Conservation (phyloP, 2,797 vertebrate genomes). For the Acanthurus leucopareius region DNA sequence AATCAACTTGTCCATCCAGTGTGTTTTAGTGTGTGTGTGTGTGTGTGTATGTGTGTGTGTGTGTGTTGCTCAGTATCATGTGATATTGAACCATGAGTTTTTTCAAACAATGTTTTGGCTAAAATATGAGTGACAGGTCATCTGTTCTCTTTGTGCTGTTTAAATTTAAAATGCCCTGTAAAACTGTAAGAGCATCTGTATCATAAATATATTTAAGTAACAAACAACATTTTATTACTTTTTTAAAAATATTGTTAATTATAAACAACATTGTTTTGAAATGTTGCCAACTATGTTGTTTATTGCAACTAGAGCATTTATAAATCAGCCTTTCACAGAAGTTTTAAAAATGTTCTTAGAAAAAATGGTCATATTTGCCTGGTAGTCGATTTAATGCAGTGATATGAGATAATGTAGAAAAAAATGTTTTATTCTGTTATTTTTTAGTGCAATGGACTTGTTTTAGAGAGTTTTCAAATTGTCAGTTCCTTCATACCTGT, state of each 20-base stretch:
- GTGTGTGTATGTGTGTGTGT: constrained; percentile 10
- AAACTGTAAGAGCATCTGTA: background rate
- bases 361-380: background rate
- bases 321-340: constrained; percentile 1
- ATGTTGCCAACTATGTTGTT: background rate
- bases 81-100: constrained; percentile 25
- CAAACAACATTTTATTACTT: background rate
- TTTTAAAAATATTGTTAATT: too few species aligned
- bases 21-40: constrained; percentile 31
- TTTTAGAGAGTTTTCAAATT: background rate
- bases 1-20: constrained; percentile 31
- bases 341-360: background rate
- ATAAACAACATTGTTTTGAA: too few species aligned
- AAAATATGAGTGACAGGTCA: constrained; percentile 6
- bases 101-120: constrained; percentile 7
- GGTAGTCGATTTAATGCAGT: background rate
- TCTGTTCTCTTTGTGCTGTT: background rate
- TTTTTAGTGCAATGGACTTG: constrained; percentile 2
- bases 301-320: background rate
- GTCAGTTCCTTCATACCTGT: background rate
- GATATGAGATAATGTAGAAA: constrained; percentile 7
- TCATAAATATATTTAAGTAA: background rate
- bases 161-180: background rate
- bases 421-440: background rate
- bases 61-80: constrained; percentile 49